These are phyloP conservation scores for Lasioglossum villosulum DNA, from an alignment of 2,888 invertebrate species.

Conservation along the genomic window DNA sequence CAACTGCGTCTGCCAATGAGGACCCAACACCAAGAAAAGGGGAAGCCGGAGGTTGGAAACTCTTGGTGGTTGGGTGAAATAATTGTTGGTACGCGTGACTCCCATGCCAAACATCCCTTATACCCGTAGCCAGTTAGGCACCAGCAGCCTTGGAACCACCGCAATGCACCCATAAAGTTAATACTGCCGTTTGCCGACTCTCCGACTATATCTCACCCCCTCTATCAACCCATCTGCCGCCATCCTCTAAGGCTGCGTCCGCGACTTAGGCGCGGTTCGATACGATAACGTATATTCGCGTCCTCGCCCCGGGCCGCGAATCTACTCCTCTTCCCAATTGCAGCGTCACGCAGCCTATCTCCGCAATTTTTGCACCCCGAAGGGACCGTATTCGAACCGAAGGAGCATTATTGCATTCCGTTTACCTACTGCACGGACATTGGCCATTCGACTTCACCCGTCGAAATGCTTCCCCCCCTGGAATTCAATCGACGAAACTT, in stretches of 20 bases:
- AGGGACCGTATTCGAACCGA: constrained; percentile 43
- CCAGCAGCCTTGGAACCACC: constrained; percentile 76
- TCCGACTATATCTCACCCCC: constrained; percentile 57
- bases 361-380: constrained; percentile 62
- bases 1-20: constrained; percentile 70
- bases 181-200: constrained; percentile 74
- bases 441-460: constrained; percentile 10
- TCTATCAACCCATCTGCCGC: constrained; percentile 23
- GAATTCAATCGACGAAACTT: not conserved
- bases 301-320: constrained; percentile 33
- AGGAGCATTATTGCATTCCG: constrained; percentile 37
- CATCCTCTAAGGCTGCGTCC: constrained; percentile 48
- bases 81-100: constrained; percentile 83
- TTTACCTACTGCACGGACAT: not conserved
- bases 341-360: constrained; percentile 52
- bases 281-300: constrained; percentile 72
- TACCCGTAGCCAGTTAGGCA: constrained; percentile 69
- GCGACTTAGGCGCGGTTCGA: constrained; percentile 63
- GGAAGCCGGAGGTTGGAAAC: constrained; percentile 55
- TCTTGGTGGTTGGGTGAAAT: constrained; percentile 77
- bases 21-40: constrained; percentile 55
- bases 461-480: not conserved
- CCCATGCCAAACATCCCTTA: constrained; percentile 78
- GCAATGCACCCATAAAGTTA: constrained; percentile 82
- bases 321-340: constrained; percentile 20